Conservation (phyloP, 2,888 invertebrate genomes). For the Eudemis profundana region DNA sequence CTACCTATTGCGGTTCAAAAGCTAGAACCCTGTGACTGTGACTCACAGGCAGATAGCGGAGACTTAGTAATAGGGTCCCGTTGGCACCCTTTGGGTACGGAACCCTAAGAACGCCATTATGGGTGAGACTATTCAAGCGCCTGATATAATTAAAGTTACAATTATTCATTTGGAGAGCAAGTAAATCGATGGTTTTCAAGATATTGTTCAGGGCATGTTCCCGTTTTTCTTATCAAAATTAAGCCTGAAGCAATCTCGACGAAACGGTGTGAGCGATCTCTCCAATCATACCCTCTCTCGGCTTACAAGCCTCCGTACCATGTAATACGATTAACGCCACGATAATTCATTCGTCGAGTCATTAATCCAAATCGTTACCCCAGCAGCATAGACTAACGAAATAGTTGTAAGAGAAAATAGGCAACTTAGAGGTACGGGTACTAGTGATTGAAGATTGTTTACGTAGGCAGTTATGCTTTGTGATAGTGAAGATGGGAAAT, state of each 20-base stretch:
- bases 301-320: conserved; percentile 22
- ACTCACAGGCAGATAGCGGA: too few species aligned
- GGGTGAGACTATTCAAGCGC: too few species aligned
- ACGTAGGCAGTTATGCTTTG: neutral
- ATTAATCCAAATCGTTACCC: conserved; percentile 32
- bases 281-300: conserved; percentile 29
- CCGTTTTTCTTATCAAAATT: neutral
- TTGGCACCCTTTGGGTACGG: too few species aligned
- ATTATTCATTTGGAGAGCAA: too few species aligned
- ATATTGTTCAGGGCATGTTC: neutral
- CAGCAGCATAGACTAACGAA: conserved; percentile 12
- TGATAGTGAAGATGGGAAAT: neutral
- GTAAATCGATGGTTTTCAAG: too few species aligned
- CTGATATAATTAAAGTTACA: too few species aligned
- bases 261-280: conserved; percentile 6
- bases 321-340: conserved; percentile 40
- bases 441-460: too few species aligned
- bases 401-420: conserved; percentile 13
- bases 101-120: too few species aligned
- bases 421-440: neutral
- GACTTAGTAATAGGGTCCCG: too few species aligned
- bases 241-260: neutral
- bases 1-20: too few species aligned
- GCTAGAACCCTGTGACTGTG: too few species aligned
- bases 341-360: conserved; percentile 38